Evolutionary conservation across 2,113 vertebrate genomes (phyloP), one percentile per base, ranked within the genome.

Genomic region (Setophaga coronata): DNA sequence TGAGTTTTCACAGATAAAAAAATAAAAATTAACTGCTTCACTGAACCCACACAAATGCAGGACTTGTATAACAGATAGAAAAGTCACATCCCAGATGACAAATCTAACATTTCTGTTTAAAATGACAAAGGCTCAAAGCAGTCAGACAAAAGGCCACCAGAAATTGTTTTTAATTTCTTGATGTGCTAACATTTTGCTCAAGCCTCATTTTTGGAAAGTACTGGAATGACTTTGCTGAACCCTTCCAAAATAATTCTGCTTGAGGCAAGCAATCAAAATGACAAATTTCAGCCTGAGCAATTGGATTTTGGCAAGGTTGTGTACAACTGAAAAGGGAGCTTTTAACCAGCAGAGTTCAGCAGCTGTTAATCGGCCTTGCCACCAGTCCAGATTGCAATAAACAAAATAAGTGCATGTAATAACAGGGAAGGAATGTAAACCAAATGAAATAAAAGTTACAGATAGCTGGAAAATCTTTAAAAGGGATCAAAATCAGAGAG

Each of bases 141-240:
- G 62, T 79, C 31, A 87, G 38, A 80, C 23, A 78, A 82, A 64
- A 89, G 60, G 65, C 87, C 69, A 91, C 53, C 34, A 79, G 57
- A 96, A 96, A 92, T 36, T 73, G 74, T 54, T 96, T 93, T 88
- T 91, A 91, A 92, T 90, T 94, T 83, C 82, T 88, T 24, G 60
- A 83, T 14, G 4, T 40, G 58, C 34, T 86, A 82, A 81, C 54
- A 90, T 90, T 94, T 88, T 95, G 24, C 64, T 91, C 43, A 70
- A 88, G 33, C 34, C n/a, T 88, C 66, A 7, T 66, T 95, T 95
- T 74, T 80, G 28, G 82, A 89, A 95, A 83, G 38, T 83, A 61
- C 58, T 51, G 28, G 71, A 82, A 93, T 80, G 79, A 94, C 95
- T 95, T 86, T 93, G 90, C 74, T 94, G 78, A 96, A 93, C 54